Conservation (phyloP, 2,113 vertebrate species). For the Equus przewalskii region DNA sequence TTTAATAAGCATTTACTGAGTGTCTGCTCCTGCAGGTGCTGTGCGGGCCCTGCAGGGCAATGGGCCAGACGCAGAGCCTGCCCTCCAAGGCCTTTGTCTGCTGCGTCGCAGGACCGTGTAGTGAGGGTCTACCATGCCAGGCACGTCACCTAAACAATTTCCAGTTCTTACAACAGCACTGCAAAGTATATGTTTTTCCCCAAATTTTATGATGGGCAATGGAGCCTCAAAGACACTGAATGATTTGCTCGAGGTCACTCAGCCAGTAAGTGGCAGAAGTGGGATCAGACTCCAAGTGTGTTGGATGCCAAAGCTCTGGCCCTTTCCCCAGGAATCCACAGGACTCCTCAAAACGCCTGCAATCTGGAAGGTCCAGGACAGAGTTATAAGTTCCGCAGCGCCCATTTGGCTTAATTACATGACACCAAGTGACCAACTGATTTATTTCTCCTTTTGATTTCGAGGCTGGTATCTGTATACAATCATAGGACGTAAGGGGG, state of each 20-base stretch:
- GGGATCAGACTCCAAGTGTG: neutral
- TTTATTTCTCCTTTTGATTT: constrained; percentile 13
- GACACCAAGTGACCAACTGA: neutral
- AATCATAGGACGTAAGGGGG: neutral
- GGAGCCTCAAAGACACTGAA: neutral
- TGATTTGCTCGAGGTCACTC: neutral
- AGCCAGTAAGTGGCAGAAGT: neutral
- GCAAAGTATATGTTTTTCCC: neutral
- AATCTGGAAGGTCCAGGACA: neutral
- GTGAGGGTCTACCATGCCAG: neutral
- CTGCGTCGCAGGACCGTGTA: neutral
- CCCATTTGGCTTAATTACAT: neutral
- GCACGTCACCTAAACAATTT: neutral
- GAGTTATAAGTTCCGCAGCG: neutral
- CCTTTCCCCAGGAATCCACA: neutral
- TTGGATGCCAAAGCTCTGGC: neutral
- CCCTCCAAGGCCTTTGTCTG: neutral
- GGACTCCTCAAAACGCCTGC: neutral
- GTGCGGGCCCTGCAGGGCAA: neutral
- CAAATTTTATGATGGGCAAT: neutral
- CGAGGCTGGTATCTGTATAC: neutral
- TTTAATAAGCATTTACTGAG: neutral
- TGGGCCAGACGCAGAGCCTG: neutral
- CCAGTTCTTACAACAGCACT: neutral
- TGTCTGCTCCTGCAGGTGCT: neutral